phyloP scores from a whole-genome alignment of 2,797 vertebrate species.

The Streptopelia turtur region DNA sequence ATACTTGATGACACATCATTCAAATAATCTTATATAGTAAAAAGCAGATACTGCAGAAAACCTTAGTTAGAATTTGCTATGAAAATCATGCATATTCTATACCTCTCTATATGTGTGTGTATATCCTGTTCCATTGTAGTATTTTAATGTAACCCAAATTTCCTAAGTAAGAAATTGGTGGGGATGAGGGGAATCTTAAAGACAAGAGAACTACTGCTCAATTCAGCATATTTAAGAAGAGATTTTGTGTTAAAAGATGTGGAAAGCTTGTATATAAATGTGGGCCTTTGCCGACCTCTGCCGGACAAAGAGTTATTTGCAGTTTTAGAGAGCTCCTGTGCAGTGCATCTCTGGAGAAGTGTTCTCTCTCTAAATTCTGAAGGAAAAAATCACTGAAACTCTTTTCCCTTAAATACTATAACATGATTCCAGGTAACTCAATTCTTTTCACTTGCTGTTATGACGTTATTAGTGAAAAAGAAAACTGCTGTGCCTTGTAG shows the following conservation, averaged over 20 bases:
- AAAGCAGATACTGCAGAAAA: not conserved
- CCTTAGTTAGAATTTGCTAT: not conserved
- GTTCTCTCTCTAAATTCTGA: not conserved
- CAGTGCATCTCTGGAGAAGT: not conserved
- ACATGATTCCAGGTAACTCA: not conserved
- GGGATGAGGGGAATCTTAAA: not conserved
- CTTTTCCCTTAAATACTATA: not conserved
- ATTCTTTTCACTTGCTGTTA: not conserved
- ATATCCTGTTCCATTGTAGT: not conserved
- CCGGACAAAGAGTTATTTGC: not conserved
- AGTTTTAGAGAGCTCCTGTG: not conserved
- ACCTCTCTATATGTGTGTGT: rapidly evolving
- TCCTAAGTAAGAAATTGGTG: not conserved
- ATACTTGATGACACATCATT: not conserved
- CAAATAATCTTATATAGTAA: not conserved
- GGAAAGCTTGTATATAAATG: not conserved
- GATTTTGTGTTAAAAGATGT: not conserved
- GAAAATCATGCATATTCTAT: not conserved
- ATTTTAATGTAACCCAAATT: not conserved
- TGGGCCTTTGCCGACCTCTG: slow-evolving; percentile 44
- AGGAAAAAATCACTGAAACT: not conserved
- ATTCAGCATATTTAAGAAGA: not conserved
- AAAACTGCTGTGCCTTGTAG: not conserved
- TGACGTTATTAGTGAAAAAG: rapidly evolving
- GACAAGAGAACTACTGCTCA: not conserved